phyloP scores from a whole-genome alignment of 30 jellyfish, hydroid and myxozoan species.

The Turritopsis dohrnii region DNA sequence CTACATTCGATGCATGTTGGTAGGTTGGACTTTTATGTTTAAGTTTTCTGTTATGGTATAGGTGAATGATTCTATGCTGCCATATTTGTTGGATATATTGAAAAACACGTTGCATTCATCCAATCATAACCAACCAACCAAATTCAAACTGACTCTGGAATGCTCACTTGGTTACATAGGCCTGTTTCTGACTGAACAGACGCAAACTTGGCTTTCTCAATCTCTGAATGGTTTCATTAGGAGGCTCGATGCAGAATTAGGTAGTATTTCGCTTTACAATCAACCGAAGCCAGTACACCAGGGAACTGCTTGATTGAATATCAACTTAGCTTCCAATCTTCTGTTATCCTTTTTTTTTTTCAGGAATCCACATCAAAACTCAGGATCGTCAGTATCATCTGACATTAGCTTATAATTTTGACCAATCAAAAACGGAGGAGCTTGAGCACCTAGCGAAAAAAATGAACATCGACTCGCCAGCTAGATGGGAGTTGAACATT shows the following conservation, averaged over 20 bases:
- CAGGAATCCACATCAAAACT: conserved; percentile 66
- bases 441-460: conserved; percentile 60
- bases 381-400: conserved; percentile 86
- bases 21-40: too few relatives aligned
- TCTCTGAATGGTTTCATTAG: conserved; percentile 40
- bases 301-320: too few relatives aligned
- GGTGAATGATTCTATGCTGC: conserved; percentile 71
- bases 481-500: conserved; percentile 79
- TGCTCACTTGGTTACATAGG: conserved; percentile 82
- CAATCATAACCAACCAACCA: conserved; percentile 28
- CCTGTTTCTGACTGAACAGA: conserved; percentile 58
- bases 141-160: conserved; percentile 45
- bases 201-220: conserved; percentile 56
- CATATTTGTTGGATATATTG: conserved; percentile 68
- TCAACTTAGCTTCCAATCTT: too few relatives aligned
- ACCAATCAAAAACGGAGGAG: conserved; percentile 39
- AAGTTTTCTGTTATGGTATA: not conserved
- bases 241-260: conserved; percentile 44
- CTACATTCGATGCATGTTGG: not conserved
- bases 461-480: conserved; percentile 58
- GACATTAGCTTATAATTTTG: conserved; percentile 90
- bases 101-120: conserved; percentile 29
- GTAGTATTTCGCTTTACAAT: conserved; percentile 40
- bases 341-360: too few relatives aligned
- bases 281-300: too few relatives aligned